Percentiles rank a stretch among this genome's conserved stretches.
Conservation (phyloP, 1,140 invertebrate genomes). For the Venustaconcha ellipsiformis region DNA sequence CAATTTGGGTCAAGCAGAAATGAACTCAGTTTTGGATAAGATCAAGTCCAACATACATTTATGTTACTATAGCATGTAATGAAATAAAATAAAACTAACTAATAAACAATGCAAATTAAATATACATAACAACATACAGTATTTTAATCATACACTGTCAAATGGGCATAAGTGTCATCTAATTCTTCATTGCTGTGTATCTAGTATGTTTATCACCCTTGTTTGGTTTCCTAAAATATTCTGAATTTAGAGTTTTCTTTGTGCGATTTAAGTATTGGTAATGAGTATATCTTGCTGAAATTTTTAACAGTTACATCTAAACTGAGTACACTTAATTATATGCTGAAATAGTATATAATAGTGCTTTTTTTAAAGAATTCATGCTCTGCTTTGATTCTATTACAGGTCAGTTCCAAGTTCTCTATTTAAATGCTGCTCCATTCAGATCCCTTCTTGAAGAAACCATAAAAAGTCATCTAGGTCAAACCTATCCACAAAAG, state of each 20-base stretch:
- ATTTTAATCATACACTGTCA: background rate
- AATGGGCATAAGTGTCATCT: no score
- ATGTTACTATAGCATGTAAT: background rate
- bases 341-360: background rate
- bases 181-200: no score
- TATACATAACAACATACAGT: no score
- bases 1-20: no score
- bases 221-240: no score
- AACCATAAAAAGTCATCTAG: background rate
- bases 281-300: background rate
- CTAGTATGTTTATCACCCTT: no score
- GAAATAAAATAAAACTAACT: background rate
- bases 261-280: background rate
- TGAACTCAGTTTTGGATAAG: background rate
- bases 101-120: no score
- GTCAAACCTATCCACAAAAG: background rate
- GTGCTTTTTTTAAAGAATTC: no score
- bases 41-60: background rate
- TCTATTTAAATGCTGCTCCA: background rate
- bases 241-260: background rate
- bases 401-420: slow-evolving; percentile 1
- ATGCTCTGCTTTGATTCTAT: background rate
- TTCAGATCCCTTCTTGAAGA: background rate
- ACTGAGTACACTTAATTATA: background rate
- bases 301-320: background rate